Evolutionary conservation across 2,797 vertebrate species (phyloP).

Genomic region (Petrocephalus sullivani): DNA sequence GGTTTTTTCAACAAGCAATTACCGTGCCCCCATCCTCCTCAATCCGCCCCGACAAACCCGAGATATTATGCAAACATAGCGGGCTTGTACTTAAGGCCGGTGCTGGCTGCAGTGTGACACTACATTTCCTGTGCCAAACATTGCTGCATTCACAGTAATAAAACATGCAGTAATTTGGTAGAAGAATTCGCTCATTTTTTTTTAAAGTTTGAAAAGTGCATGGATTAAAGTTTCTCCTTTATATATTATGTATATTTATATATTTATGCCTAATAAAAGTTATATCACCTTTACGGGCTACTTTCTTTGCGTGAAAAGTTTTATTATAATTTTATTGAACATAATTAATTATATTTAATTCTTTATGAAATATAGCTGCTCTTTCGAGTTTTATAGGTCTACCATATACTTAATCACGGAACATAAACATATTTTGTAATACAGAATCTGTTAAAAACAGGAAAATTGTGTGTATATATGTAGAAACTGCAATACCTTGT

Average conservation of each 20-base stretch:
- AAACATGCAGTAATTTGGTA: background rate
- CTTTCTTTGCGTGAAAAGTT: background rate
- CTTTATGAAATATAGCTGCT: no score
- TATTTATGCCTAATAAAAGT: background rate
- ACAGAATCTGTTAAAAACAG: background rate
- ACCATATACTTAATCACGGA: background rate
- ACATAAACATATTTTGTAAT: background rate
- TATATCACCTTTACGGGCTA: background rate
- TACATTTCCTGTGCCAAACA: background rate
- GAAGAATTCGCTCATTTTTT: background rate
- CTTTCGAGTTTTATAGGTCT: background rate
- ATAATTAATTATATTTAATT: background rate
- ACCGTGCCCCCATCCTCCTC: slow-evolving; percentile 18
- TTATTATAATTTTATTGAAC: background rate
- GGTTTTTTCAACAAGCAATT: slow-evolving; percentile 42
- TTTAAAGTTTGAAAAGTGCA: background rate
- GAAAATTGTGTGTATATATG: background rate
- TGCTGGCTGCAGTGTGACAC: background rate
- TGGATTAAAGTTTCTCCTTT: background rate
- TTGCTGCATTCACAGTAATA: background rate
- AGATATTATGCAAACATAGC: background rate
- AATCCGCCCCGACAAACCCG: background rate
- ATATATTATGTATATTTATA: background rate
- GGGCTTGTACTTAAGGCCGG: background rate
- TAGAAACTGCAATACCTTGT: background rate